These are phyloP conservation scores for Osmerus mordax DNA, from an alignment of 2,113 vertebrate species.

Conservation along the genomic window DNA sequence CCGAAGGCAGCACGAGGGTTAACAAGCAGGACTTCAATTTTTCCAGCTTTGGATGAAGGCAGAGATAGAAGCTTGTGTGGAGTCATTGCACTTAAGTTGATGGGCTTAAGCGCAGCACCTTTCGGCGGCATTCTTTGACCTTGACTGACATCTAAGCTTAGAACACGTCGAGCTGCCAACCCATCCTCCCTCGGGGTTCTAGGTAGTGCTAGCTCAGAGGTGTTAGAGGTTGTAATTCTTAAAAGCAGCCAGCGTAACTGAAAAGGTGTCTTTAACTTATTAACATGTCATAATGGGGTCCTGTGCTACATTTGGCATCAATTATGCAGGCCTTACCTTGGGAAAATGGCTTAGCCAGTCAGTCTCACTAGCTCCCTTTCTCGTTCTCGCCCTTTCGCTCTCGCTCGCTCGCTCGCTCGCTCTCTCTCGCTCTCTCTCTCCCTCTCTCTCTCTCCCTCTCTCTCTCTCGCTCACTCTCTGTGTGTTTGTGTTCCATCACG, in stretches of 20 bases:
- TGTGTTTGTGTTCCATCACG: not conserved
- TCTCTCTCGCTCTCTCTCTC: not conserved
- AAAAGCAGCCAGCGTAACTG: constrained; percentile 53
- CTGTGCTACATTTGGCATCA: constrained; percentile 49
- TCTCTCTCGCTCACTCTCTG: not conserved
- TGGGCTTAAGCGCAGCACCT: constrained; percentile 8
- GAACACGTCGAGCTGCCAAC: not conserved
- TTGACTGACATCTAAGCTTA: constrained; percentile 22
- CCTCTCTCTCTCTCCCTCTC: not conserved
- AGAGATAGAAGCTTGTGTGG: constrained; percentile 10
- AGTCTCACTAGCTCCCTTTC: not conserved
- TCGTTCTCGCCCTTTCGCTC: not conserved
- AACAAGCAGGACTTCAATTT: not conserved
- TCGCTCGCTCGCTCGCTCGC: not conserved
- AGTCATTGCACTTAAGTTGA: constrained; percentile 13
- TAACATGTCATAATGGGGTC: constrained; percentile 62
- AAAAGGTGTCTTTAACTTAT: constrained; percentile 60
- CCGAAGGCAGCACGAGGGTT: too few species aligned
- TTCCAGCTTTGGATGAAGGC: constrained; percentile 18
- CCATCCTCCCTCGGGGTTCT: not conserved
- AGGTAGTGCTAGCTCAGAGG: not conserved
- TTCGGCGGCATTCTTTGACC: constrained; percentile 19
- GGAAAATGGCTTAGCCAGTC: constrained; percentile 11
- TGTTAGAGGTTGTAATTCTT: constrained; percentile 21
- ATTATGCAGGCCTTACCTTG: constrained; percentile 48